Base-by-base conservation (phyloP, 2,888 invertebrate genomes). In the Buathra laborator region DNA sequence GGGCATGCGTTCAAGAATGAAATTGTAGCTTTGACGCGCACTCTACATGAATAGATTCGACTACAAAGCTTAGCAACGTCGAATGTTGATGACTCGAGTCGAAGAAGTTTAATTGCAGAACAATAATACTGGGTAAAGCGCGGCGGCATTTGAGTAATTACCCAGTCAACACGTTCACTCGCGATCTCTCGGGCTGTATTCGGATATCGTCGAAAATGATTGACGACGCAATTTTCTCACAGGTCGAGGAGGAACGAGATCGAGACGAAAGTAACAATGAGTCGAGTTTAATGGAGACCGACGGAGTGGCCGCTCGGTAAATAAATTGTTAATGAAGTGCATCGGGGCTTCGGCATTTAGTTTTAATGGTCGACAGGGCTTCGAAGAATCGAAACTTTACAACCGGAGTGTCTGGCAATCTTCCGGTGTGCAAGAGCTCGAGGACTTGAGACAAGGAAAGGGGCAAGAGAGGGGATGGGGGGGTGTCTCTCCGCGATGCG, bases 301-400 rank as follows among this genome's bases (percentile, higher is more conserved):
- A 77, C 72, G 46, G 79, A 83, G 83, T 80, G 72, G 5, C 37
- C 37, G 37, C 67, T 80, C 74, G 79, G 79, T 85, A 83, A 85
- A 85, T 85, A 85, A 85, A 85, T 85, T 80, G 83, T 85, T 85
- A 80, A 83, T 85, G 82, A 83, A 85, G 85, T 80, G 85, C 85
- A 85, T 80, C 85, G 85, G 24, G 76, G 80, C 82, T 80, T 80
- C 80, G 85, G 75, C 83, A 83, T 83, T 85, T 80, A 83, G 85
- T 85, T 85, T 85, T 85, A 85, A 85, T 85, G 85, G 85, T 56
- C 76, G 72, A 80, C 32, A 83, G 76, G 37, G 5, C 37, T 85
- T 85, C 85, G 76, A 85, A 82, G 81, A 85, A 82, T 79, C 81
- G 81, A 82, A 85, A 85, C 85, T 85, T 85, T 85, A 76, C 80